Percentiles rank a stretch among this genome's conserved stretches.
These are phyloP conservation scores for Sceliomorpha sp. DNA, from an alignment of 2,888 invertebrate genomes.

Conservation along the genomic window DNA sequence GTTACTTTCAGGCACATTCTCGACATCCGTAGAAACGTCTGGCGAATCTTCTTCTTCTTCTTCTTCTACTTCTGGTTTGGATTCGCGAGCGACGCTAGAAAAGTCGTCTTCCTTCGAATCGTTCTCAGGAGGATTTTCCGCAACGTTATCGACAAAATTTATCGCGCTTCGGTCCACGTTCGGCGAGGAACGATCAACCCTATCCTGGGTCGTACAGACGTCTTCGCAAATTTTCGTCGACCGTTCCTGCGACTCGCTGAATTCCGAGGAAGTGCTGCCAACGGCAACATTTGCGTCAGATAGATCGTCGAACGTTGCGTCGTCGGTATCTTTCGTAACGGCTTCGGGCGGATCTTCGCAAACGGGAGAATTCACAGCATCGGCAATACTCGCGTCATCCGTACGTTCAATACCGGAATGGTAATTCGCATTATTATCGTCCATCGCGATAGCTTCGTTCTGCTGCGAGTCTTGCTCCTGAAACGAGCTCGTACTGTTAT, in stretches of 20 bases:
- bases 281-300: too few species aligned
- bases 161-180: too few species aligned
- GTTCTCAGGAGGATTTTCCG: too few species aligned
- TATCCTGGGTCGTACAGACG: constrained; percentile 22
- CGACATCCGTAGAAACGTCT: not conserved
- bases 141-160: too few species aligned
- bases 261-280: constrained; percentile 41
- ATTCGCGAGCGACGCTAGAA: too few species aligned
- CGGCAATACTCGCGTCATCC: not conserved
- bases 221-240: constrained; percentile 5
- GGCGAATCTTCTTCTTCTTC: not conserved
- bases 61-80: not conserved
- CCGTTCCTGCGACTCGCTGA: constrained; percentile 3
- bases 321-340: not conserved
- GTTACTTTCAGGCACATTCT: constrained; percentile 32
- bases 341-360: not conserved
- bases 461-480: constrained; percentile 13
- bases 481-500: not conserved
- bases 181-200: constrained; percentile 6
- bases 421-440: constrained; percentile 2
- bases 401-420: not conserved
- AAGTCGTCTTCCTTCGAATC: too few species aligned
- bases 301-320: constrained; percentile 16
- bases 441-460: constrained; percentile 33
- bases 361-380: too few species aligned